Percentiles rank a stretch among this genome's conserved stretches.
Conservation (phyloP, 2,113 vertebrate species). For the Tyto alba region DNA sequence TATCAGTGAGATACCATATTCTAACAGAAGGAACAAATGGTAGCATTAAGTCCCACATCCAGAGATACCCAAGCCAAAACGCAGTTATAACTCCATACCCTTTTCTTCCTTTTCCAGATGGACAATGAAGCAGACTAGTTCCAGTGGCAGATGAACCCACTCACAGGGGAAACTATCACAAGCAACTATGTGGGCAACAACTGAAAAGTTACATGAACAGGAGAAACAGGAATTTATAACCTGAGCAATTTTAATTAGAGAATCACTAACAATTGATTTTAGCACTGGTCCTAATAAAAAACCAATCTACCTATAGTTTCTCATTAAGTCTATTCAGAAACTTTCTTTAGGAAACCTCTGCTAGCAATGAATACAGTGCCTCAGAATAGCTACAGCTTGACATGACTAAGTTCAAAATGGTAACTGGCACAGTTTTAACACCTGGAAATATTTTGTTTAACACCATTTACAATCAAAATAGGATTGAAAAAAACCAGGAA, state of each 20-base stretch:
- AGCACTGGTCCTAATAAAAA: neutral
- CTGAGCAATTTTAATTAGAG: neutral
- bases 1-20: neutral
- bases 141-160: neutral
- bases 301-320: neutral
- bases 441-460: neutral
- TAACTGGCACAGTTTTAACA: neutral
- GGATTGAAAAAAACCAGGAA: neutral
- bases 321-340: neutral
- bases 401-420: neutral
- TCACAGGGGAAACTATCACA: neutral
- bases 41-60: neutral
- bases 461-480: neutral
- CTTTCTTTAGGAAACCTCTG: neutral
- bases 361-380: neutral
- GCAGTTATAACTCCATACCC: neutral
- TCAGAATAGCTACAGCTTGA: neutral
- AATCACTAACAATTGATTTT: neutral
- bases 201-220: neutral
- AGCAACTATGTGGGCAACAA: neutral
- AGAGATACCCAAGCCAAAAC: neutral
- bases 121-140: neutral
- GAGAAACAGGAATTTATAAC: neutral
- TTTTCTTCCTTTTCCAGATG: neutral
- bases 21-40: neutral